These are phyloP conservation scores for Phalloptychus januarius DNA, from an alignment of 2,797 vertebrate genomes.

Conservation along the genomic window DNA sequence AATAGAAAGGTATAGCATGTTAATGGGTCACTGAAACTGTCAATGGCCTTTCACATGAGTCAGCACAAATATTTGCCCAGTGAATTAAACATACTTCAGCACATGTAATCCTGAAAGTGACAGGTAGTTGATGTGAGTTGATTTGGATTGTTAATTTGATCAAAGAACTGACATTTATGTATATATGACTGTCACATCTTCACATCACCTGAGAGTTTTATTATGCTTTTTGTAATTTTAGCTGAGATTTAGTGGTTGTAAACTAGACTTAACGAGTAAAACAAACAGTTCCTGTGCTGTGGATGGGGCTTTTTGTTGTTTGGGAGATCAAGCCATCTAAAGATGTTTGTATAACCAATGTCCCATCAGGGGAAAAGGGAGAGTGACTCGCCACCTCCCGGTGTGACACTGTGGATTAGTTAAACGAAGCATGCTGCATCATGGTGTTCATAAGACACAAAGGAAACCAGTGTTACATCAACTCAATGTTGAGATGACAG, in stretches of 20 bases:
- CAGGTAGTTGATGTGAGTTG: constrained; percentile 4
- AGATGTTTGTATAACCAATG: constrained; percentile 51
- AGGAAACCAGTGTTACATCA: constrained; percentile 64
- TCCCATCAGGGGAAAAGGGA: constrained; percentile 60
- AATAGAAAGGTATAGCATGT: constrained; percentile 79
- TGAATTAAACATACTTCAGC: constrained; percentile 64
- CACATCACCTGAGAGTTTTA: background rate
- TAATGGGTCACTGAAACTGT: constrained; percentile 82
- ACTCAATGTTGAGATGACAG: constrained; percentile 51
- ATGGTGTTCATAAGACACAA: constrained; percentile 66
- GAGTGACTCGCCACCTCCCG: constrained; percentile 65
- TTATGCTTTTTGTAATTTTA: background rate
- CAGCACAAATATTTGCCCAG: constrained; percentile 85
- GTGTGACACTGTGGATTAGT: constrained; percentile 50
- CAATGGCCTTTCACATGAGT: constrained; percentile 82
- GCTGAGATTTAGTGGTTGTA: background rate
- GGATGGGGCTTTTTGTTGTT: constrained; percentile 15
- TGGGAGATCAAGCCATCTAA: constrained; percentile 34
- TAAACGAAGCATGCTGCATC: constrained; percentile 60
- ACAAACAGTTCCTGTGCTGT: constrained; percentile 33
- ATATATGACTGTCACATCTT: background rate
- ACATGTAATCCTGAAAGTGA: constrained; percentile 39
- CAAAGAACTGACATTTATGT: background rate
- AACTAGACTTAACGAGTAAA: constrained; percentile 23
- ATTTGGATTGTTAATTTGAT: background rate